A percentile compares a stretch with the other conserved stretches of the same genome.
Evolutionary conservation across 2,113 vertebrate species (phyloP).

Genomic region (Psilopogon haemacephalus): DNA sequence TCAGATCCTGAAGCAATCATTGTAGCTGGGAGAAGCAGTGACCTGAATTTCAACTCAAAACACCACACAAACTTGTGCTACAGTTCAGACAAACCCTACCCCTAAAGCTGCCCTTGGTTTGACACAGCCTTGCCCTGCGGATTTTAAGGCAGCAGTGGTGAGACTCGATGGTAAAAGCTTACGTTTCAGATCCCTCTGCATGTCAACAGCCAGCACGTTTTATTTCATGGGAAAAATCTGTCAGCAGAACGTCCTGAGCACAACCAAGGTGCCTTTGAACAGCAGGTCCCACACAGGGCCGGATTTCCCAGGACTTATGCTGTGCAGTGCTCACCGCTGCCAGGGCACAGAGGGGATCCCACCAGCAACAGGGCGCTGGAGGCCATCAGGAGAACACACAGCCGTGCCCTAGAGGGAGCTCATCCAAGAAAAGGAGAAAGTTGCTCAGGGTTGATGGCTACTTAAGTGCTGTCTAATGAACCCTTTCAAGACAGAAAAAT

Average conservation of each 20-base stretch:
- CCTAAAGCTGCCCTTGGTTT: neutral
- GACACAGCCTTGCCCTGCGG: accelerated
- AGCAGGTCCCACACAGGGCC: accelerated
- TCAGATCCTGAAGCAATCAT: accelerated
- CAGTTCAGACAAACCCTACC: neutral
- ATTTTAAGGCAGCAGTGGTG: neutral
- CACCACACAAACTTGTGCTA: neutral
- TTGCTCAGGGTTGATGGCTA: neutral
- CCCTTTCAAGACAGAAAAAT: neutral
- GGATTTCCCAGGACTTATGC: neutral
- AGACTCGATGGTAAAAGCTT: neutral
- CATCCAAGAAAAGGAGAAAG: neutral
- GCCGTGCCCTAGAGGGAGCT: neutral
- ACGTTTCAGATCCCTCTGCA: accelerated
- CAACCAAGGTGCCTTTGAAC: neutral
- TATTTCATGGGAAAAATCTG: neutral
- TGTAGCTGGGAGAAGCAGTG: neutral
- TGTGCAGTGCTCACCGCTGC: neutral
- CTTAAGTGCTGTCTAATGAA: neutral
- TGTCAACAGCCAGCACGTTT: neutral
- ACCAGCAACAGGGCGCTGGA: neutral
- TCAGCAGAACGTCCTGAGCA: neutral
- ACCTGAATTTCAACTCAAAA: neutral
- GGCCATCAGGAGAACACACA: neutral
- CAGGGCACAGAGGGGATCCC: neutral